Conservation (phyloP, 2,113 vertebrate genomes). For the Tyto alba region DNA sequence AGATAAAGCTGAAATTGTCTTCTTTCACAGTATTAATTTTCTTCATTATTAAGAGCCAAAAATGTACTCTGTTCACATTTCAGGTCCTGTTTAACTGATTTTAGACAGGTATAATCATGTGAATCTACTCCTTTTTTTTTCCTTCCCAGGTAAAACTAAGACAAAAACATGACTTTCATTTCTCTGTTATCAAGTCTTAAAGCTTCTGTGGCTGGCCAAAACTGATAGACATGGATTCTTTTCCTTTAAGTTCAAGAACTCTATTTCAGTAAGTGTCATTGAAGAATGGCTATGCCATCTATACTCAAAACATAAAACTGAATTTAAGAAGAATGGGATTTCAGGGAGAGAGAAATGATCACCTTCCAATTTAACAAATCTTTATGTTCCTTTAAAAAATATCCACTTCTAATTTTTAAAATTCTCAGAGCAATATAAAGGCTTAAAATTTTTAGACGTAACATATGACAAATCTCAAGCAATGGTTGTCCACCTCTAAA, state of each 20-base stretch:
- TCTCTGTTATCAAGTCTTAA: neutral
- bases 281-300: neutral
- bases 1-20: neutral
- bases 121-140: neutral
- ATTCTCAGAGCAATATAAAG: neutral
- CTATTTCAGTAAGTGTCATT: neutral
- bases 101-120: neutral
- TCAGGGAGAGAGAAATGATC: neutral
- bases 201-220: neutral
- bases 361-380: neutral
- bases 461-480: neutral
- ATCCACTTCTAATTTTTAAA: neutral
- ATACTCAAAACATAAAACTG: neutral
- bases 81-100: neutral
- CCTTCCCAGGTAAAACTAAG: neutral
- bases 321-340: neutral
- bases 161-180: neutral
- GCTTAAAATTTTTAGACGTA: neutral
- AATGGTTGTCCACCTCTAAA: neutral
- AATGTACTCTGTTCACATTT: neutral
- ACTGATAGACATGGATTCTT: neutral
- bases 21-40: neutral
- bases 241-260: neutral
- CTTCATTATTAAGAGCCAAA: neutral
- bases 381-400: neutral